Evolutionary conservation across 2,888 invertebrate species (phyloP), one percentile per base, ranked within the genome.

Genomic region (Horisme vitalbata): DNA sequence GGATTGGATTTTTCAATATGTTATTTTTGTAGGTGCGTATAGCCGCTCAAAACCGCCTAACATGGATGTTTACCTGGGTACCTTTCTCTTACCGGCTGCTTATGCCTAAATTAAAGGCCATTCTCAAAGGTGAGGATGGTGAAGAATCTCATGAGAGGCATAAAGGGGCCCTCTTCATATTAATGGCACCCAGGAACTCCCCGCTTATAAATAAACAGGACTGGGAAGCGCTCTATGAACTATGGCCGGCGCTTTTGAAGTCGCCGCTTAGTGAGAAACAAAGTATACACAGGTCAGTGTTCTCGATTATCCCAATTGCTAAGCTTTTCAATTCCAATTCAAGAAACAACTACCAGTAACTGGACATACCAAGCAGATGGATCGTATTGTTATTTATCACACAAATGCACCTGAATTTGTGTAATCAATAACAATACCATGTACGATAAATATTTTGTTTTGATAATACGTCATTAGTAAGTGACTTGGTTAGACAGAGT

Each of bases 191-290:
- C 0, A 92, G 93, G 63, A 80, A 88, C 6, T 90, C 91, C 2
- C 92, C 94, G 0, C 79, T 97, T 4, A 79, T 94, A 1, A 91
- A 93, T 6, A 92, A 94, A 62, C 93, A 94, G 54, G 94, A 96
- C 72, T 98, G 97, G 96, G 87, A 92, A 4, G 91, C 93, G 2
- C 85, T 95, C 10, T 79, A 90, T 24, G 82, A 91, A 14, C 75
- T 97, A 0, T 97, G 97, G 96, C 95, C 96, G 0, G 93, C 94
- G 1, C 71, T 98, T 11, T 87, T 97, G 0, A 90, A 91, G 45
- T 94, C 96, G 0, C 93, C 94, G 52, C 93, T 96, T 33, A 96
- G 96, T 2, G 97, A 98, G 70, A 97, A 97, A 71, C 94, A 94
- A 0, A 95, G 94, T 27, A 94, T 97, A 37, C 92, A 95, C 34